Evolutionary conservation across 1,140 invertebrate genomes (phyloP), one percentile per base, ranked within the genome.

Genomic region (Apis cerana): DNA sequence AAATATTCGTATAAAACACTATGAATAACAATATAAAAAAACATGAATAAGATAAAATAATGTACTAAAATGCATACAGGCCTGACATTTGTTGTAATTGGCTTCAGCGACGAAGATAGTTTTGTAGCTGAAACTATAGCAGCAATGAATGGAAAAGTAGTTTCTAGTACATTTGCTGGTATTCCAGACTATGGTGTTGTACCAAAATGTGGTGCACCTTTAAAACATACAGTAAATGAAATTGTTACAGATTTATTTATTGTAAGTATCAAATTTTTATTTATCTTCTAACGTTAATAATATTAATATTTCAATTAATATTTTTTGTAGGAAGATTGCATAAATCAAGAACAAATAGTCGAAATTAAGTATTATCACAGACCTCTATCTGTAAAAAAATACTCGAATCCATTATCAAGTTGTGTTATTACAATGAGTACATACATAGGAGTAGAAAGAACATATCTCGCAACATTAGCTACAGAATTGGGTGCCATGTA

Each of bases 381-480:
- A 52, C 96, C 96, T 0, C 89, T 97, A 43, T 90, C 91, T 13
- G 89, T 95, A 33, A 90, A 91, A 2, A 90, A 92, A 13, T 89
- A 93, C n/a, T 84, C 89, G 0, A 93, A 94, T 78, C 96, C 97
- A 2, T 92, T 99, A 27, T 85, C 93, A 1, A 96, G 95, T 58
- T 97, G 97, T 90, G 96, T 97, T 0, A 95, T 98, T 54, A 96
- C 96, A 7, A 95, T 98, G 79, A 98, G 97, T 88, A 96, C 96
- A 3, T 98, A 97, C 90, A 92, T 93, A 4, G 96, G 96, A 0
- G 93, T 95, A 15, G 97, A 98, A 93, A 93, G 97, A 74, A 94
- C 94, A 27, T 98, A 96, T 89, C 94, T 98, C 5, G 95, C 95
- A 74, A 93, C 96, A 83, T 92, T 98, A 58, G 96, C 96, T 5